phyloP scores from a whole-genome alignment of 2,113 vertebrate species.

The Crotophaga sulcirostris region DNA sequence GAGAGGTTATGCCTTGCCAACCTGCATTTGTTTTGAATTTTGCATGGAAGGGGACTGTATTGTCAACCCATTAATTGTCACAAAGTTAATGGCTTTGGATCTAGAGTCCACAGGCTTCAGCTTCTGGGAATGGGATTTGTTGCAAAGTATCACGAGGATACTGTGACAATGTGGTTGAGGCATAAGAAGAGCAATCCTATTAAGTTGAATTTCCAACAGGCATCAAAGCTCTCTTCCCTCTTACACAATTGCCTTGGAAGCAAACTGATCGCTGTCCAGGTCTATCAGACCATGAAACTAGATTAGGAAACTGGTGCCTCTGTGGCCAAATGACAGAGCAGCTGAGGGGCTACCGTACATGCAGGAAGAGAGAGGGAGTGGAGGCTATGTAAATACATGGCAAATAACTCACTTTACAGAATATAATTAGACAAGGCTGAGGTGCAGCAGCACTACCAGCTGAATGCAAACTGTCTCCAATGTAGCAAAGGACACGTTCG shows the following conservation, averaged over 20 bases:
- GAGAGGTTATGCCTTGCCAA: background rate
- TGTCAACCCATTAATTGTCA: background rate
- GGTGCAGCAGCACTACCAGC: background rate
- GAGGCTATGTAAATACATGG: constrained; percentile 29
- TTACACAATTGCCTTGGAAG: constrained; percentile 8
- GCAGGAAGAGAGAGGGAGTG: background rate
- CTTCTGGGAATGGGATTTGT: constrained; percentile 17
- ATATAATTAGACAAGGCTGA: constrained; percentile 26
- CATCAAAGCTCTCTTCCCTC: background rate
- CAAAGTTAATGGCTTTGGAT: constrained; percentile 9
- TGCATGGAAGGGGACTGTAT: background rate
- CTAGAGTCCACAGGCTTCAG: background rate
- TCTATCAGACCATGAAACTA: constrained; percentile 56
- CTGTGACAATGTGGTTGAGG: constrained; percentile 17
- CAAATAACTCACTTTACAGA: constrained; percentile 21
- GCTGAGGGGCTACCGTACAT: background rate
- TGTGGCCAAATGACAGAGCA: constrained; percentile 18
- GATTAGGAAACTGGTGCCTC: constrained; percentile 41
- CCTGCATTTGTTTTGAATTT: background rate
- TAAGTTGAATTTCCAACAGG: background rate
- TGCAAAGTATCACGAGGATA: constrained; percentile 30
- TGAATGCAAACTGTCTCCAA: background rate
- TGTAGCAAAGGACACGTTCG: background rate
- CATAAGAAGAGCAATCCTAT: constrained; percentile 26
- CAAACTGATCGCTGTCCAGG: constrained; percentile 43